Evolutionary conservation across 2,888 invertebrate species (phyloP), one percentile per base, ranked within the genome.

Genomic region (Liopterus haemorrhoidalis): DNA sequence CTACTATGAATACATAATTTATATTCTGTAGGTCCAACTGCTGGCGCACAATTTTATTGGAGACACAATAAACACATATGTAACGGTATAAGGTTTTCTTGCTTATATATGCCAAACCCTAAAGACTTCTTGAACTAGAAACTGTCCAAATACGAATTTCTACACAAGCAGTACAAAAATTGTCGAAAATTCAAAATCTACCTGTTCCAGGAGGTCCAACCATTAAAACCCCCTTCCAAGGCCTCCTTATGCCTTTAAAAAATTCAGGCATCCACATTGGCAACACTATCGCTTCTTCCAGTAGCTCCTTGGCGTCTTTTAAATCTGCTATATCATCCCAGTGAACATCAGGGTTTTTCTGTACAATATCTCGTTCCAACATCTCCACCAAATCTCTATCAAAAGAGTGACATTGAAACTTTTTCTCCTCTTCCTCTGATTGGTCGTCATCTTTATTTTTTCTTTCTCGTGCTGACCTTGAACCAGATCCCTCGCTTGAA

Each of bases 241-340:
- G 95, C 54, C 95, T 75, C 24, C 95, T 78, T 59, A 96, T 95
- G 35, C 92, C 94, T 72, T 88, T 94, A 69, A 99, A 99, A 71
- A 92, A 97, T 62, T 96, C 93, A 1, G 97, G 97, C 85, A 97
- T 94, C 78, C 91, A 83, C 81, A 96, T 86, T 2, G 97, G 97
- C 60, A 97, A 72, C 25, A 99, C 95, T 5, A 97, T 95, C 19
- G 97, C 96, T 70, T 99, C 97, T 65, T 97, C 93, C 4, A 99
- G 70, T 42, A 97, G 67, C 50, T 90, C 73, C 66, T 93, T 93
- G 4, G 92, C 92, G 65, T 92, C 91, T 6, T 82, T 74, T 35
- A 93, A 72, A 67, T 91, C 93, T 1, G 92, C 92, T 62, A 93
- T 92, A 63, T 91, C 92, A 59, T 85, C 90, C 96, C 96, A 97